Base-by-base conservation (phyloP, 1,140 invertebrate species). In the Musca vetustissima region DNA sequence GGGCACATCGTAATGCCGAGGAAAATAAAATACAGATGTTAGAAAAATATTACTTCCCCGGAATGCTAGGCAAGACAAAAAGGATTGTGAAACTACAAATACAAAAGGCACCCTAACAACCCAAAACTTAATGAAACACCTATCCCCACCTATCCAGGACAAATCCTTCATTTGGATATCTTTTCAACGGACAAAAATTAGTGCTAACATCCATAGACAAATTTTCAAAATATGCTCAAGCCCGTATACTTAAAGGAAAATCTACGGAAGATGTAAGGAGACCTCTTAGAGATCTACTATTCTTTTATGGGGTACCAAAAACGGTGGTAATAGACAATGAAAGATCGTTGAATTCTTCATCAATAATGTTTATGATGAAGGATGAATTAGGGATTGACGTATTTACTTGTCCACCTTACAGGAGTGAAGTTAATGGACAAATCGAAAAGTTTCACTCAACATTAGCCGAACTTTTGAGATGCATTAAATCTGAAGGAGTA, bases 331-430 rank as follows among this genome's bases (percentile, higher is more conserved):
- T 49, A 14, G 47, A 49, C n/a, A 49, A 49, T 14, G 47, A 49
- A 17, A 49, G n/a, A n/a, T n/a, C n/a, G n/a, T n/a, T 57, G n/a
- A 57, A 57, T 32, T 15, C 55, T 19, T 4, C 55, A 4, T 4
- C 55, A n/a, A 57, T 57, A 22, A 14, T 57, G 11, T 57, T 57
- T 32, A 57, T 57, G 55, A 57, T 57, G 55, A 57, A 15, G 17
- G 55, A 57, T 19, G 21, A 57, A 32, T 32, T 57, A 15, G 55
- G 55, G 4, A 57, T 57, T 15, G 55, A 57, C 14, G 55, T 19
- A 32, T 57, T 25, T 15, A 22, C 21, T 4, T n/a, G 13, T 4
- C 55, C 55, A 25, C 21, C 55, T 57, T 57, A 57, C 55, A 57
- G 28, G 21, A 57, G 55, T 57, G 55, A 22, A 14, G 55, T 17